Conservation (phyloP, 2,797 vertebrate species). For the Sebastolobus alascanus region DNA sequence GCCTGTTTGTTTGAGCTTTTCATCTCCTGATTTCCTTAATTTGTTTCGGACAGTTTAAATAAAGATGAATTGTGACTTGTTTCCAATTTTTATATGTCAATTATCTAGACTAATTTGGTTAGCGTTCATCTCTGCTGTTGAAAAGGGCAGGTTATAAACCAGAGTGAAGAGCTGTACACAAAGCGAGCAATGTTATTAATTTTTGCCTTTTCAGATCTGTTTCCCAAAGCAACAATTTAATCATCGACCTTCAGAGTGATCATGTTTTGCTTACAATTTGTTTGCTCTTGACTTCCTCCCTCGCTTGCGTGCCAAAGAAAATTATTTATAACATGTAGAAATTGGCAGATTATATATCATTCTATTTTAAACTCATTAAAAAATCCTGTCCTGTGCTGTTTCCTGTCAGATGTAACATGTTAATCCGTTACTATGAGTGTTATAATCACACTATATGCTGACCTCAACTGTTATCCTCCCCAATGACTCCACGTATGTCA, state of each 20-base stretch:
- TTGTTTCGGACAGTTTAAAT: conserved; percentile 1
- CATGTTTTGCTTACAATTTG: background rate
- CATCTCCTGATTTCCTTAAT: background rate
- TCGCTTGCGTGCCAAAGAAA: background rate
- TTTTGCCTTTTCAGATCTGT: background rate
- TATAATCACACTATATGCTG: no score
- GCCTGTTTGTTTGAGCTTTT: background rate
- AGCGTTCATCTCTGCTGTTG: background rate
- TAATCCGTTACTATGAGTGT: no score
- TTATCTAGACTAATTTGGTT: background rate
- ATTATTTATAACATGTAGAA: background rate
- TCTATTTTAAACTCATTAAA: background rate
- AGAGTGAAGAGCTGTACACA: background rate
- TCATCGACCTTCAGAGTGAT: background rate
- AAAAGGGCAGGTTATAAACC: background rate
- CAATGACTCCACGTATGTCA: no score
- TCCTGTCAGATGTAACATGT: no score
- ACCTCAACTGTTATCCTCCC: no score
- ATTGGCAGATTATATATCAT: background rate
- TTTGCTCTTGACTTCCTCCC: background rate
- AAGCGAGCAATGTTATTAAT: background rate
- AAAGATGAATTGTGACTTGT: background rate
- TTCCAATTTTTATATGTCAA: background rate
- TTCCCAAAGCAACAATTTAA: conserved; percentile 8
- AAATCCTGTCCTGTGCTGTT: no score